These are phyloP conservation scores for Hetaerina americana DNA, from an alignment of 1,140 invertebrate genomes.

Conservation along the genomic window DNA sequence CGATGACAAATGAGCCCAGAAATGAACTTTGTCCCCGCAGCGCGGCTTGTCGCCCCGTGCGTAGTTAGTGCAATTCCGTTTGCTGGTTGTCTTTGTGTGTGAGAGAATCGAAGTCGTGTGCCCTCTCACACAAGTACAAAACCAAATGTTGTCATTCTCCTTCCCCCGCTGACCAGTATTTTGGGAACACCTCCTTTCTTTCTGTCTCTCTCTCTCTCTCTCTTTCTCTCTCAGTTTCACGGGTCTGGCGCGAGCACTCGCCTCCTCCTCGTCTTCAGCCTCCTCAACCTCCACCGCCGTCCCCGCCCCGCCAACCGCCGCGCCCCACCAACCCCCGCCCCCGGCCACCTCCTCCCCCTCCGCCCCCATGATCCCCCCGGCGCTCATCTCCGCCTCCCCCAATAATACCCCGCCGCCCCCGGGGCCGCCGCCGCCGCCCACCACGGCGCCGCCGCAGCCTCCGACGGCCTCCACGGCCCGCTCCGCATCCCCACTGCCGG, in stretches of 20 bases:
- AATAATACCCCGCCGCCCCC: background rate
- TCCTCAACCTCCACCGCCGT: background rate
- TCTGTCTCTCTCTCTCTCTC: constrained; percentile 4
- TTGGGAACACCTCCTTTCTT: constrained; percentile 1
- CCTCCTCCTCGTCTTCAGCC: background rate
- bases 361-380: background rate
- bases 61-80: background rate
- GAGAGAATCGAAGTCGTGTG: background rate
- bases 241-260: constrained; percentile 32
- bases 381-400: background rate
- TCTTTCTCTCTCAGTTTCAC: constrained; percentile 13
- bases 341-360: background rate
- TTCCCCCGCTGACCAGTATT: no score
- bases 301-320: background rate
- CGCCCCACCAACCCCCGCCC: background rate
- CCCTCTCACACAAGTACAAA: background rate
- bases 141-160: background rate
- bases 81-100: background rate
- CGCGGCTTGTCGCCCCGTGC: no score
- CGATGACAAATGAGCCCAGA: no score
- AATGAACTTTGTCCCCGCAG: no score
- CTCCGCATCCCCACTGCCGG: constrained; percentile 14
- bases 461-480: background rate
- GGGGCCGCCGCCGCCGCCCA: background rate
- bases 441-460: background rate